phyloP scores from a whole-genome alignment of 2,797 vertebrate genomes.

The Phyllotis vaccarum region DNA sequence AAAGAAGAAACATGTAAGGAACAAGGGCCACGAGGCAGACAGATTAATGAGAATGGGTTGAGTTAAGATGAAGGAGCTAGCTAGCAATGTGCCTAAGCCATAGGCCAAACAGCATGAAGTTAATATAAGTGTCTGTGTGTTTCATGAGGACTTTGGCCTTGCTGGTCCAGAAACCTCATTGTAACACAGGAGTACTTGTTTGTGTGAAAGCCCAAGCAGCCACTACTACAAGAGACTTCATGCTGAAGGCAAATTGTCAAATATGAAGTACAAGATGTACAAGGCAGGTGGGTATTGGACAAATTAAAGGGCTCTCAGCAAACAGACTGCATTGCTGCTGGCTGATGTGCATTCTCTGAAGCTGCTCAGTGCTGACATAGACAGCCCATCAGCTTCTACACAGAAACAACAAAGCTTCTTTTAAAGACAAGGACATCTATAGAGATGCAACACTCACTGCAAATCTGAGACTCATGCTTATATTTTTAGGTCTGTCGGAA shows the following conservation, averaged over 20 bases:
- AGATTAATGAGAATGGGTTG: too few relatives aligned
- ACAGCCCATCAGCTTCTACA: conserved; percentile 70
- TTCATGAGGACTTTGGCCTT: too few relatives aligned
- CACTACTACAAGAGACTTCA: conserved; percentile 69
- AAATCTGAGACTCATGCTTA: conserved; percentile 71
- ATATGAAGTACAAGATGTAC: conserved; percentile 77
- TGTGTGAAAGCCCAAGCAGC: conserved; percentile 80
- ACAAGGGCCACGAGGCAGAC: too few relatives aligned
- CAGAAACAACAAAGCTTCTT: conserved; percentile 71
- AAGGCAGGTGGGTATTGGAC: neutral
- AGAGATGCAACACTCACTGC: conserved; percentile 72
- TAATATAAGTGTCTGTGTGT: too few relatives aligned
- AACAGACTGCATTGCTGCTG: conserved; percentile 60
- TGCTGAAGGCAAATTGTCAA: conserved; percentile 81
- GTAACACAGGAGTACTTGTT: conserved; percentile 27
- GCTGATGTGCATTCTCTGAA: conserved; percentile 61
- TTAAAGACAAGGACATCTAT: conserved; percentile 73
- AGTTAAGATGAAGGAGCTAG: too few relatives aligned
- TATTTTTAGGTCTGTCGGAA: conserved; percentile 77
- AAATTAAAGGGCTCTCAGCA: conserved; percentile 65
- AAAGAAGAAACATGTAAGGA: too few relatives aligned
- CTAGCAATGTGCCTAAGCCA: too few relatives aligned
- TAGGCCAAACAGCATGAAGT: too few relatives aligned
- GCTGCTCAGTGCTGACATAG: conserved; percentile 21
- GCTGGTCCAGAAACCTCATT: too few relatives aligned